Evolutionary conservation across 1,140 invertebrate species (phyloP).

Genomic region (Pseudomyrmex concolor): DNA sequence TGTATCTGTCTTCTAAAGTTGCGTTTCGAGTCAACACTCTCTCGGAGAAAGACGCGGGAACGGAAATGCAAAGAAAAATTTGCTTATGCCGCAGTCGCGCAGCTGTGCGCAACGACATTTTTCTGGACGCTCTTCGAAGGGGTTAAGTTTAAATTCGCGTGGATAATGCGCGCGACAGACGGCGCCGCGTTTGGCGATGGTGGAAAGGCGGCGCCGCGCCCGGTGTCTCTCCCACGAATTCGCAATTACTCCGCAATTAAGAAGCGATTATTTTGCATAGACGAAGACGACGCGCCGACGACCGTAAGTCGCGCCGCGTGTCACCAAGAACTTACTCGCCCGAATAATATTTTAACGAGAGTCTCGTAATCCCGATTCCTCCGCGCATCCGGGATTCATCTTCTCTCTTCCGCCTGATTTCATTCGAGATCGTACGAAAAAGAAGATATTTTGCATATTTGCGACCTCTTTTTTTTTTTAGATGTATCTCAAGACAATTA

Average conservation of each 20-base stretch:
- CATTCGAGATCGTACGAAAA: constrained; percentile 61
- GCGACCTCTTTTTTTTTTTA: constrained; percentile 67
- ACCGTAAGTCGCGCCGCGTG: constrained; percentile 80
- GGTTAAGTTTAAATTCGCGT: constrained; percentile 75
- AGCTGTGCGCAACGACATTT: constrained; percentile 37
- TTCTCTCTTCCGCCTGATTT: constrained; percentile 49
- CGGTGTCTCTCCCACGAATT: constrained; percentile 76
- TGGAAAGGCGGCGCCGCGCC: constrained; percentile 51
- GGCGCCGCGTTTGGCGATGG: constrained; percentile 74
- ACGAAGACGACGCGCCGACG: constrained; percentile 72
- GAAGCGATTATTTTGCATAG: constrained; percentile 84
- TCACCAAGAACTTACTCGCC: constrained; percentile 83
- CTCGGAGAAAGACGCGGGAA: not conserved
- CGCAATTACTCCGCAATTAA: constrained; percentile 83
- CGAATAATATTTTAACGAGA: constrained; percentile 84
- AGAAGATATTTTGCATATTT: constrained; percentile 81
- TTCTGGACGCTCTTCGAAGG: constrained; percentile 38
- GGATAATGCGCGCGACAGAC: constrained; percentile 78
- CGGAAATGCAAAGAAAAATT: constrained; percentile 28
- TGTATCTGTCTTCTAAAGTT: constrained; percentile 3
- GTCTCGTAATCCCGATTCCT: constrained; percentile 82
- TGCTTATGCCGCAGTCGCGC: not conserved
- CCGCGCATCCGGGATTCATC: constrained; percentile 47
- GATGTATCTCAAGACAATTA: constrained; percentile 71
- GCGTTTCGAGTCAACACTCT: not conserved